Evolutionary conservation across 2,797 vertebrate genomes (phyloP).

Genomic region (Dromococcyx pavoninus): DNA sequence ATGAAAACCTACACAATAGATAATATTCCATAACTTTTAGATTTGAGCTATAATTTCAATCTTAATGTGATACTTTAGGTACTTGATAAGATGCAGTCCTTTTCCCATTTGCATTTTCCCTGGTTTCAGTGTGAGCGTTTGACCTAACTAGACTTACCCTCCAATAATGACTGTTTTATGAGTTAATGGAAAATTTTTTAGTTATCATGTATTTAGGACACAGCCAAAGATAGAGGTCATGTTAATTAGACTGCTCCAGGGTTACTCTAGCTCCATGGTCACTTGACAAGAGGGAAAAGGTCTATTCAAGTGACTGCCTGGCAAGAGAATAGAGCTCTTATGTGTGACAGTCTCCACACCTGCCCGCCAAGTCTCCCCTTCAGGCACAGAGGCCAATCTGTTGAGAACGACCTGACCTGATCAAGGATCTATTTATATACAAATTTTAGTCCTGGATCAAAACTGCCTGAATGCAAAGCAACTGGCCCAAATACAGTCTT

Average conservation of each 20-base stretch:
- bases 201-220: conserved; percentile 60
- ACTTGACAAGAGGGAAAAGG: conserved; percentile 40
- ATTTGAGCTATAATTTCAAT: background rate
- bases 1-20: background rate
- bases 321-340: conserved; percentile 1
- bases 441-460: background rate
- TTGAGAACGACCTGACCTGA: conserved; percentile 43
- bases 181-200: conserved; percentile 55
- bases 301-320: conserved; percentile 16
- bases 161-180: background rate
- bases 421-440: conserved; percentile 23
- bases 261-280: conserved; percentile 34
- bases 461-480: background rate
- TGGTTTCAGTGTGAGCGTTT: background rate
- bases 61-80: background rate
- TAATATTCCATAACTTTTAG: background rate
- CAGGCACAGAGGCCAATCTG: conserved; percentile 60
- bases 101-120: background rate
- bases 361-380: conserved; percentile 41
- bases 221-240: conserved; percentile 55
- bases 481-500: background rate
- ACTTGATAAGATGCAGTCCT: background rate
- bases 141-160: background rate
- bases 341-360: background rate
- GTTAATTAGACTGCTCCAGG: conserved; percentile 65